Evolutionary conservation across 2,113 vertebrate species (phyloP), one percentile per base, ranked within the genome.

Genomic region (Apeltes quadracus): DNA sequence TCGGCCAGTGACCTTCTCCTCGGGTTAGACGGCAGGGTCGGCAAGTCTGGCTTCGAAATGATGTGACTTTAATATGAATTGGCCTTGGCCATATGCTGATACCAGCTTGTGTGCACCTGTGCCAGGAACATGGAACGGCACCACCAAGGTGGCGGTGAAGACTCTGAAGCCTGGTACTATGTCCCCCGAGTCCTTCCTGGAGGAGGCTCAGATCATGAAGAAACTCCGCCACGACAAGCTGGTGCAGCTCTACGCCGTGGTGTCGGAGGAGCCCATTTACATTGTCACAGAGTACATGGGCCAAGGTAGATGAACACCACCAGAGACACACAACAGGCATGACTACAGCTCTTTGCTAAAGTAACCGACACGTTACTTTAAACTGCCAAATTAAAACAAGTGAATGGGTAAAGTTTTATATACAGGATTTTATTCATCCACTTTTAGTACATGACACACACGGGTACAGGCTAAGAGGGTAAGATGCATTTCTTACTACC

Each of bases 171-270:
- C 97, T 5, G 97, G 97, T 82, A 99, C 97, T 39, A 99, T 99
- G 98, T 99, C 98, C 71, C 96, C 98, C 0, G 97, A 99, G 76
- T 98, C 98, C 0, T 99, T 99, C 92, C 93, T 99, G 55, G 97
- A 99, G 87, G 98, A 99, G 82, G 98, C 98, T 18, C 97, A 99
- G 93, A 99, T 99, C 92, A 99, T 99, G 97, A 99, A 99, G 93
- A 99, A 99, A 54, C 89, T 99, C 68, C 95, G 96, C 27, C 98
- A 99, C 0, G 97, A 99, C 90, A 99, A 99, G 86, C 59, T 99
- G 91, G 98, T 99, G 72, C 98, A 99, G 79, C 95, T 99, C 1
- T 99, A 99, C 1, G 98, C 98, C 0, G 98, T 99, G 39, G 98
- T 99, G 62, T 99, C 98, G 0, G 96, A 99, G 89, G 97, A 99